Conservation (phyloP, 2,113 vertebrate species). For the Melanerpes formicivorus region DNA sequence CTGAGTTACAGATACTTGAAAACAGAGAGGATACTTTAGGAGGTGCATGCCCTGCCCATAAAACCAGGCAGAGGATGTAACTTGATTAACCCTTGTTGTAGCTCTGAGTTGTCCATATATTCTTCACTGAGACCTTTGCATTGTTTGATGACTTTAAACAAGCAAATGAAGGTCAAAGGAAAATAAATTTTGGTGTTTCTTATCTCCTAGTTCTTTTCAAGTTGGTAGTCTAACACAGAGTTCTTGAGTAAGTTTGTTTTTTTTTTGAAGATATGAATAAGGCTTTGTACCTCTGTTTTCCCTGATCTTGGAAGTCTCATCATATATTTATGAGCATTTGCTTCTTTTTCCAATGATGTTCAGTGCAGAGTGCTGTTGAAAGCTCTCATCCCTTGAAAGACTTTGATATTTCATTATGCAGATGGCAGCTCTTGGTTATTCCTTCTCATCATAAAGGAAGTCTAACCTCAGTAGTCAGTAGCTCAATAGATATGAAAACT, state of each 20-base stretch:
- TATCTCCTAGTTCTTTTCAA: neutral
- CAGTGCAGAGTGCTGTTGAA: neutral
- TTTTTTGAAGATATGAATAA: neutral
- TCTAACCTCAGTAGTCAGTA: neutral
- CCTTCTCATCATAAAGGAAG: neutral
- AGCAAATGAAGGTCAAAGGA: neutral
- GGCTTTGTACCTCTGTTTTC: neutral
- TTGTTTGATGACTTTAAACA: neutral
- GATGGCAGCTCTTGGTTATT: neutral
- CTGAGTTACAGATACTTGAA: neutral
- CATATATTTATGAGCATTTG: neutral
- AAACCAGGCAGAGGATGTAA: neutral
- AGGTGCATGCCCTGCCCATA: neutral
- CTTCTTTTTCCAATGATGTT: neutral
- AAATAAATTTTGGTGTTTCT: neutral
- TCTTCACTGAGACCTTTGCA: neutral
- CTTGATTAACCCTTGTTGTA: neutral
- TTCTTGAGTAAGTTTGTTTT: neutral
- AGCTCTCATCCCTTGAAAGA: neutral
- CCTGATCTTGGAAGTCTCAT: neutral
- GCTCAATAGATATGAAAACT: neutral
- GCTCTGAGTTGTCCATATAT: neutral
- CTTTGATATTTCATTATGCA: neutral
- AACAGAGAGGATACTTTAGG: neutral
- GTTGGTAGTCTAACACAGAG: neutral